Base-by-base conservation (phyloP, 53 echinoderm and acorn worm species). In the Paracentrotus lividus region DNA sequence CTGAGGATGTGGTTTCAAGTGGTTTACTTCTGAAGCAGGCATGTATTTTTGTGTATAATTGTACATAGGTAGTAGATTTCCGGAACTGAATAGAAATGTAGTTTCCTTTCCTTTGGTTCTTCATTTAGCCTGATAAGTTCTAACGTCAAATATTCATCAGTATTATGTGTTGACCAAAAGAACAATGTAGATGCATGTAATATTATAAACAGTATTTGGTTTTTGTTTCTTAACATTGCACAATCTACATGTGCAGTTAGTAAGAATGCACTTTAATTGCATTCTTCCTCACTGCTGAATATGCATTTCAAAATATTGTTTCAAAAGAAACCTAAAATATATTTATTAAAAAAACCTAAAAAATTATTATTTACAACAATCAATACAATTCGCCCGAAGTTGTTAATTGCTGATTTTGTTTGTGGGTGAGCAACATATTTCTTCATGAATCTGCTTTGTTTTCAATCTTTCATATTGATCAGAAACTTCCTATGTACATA, bases 401-500 rank as follows among this genome's bases (percentile, higher is more conserved):
- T 81, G n/a, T 81, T 21, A n/a, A n/a, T 47, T 81, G 33, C 81
- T 45, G 44, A 24, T 81, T 2, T 24, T 45, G 81, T 81, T 13
- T 81, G 47, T 81, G 9, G 44, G 42, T 5, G 44, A 81, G 24
- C 8, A 72, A 36, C 40, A 6, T 0, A 40, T 18, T 72, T 72
- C 72, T 72, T 38, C 40, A 16, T 72, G 72, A 72, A 72, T 72
- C 72, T 18, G 72, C 40, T 10, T 47, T 81, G 81, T 81, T 81
- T 81, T 45, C 53, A 34, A 57, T 87, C 55, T 87, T 87, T 32
- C 44, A 4, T 8, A 57, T n/a, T 87, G 87, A 87, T 87, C 56
- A 20, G 56, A 57, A 55, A 87, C 87, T 87, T 87, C 87, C 87
- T 87, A 57, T n/a, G n/a, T n/a, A n/a, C n/a, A n/a, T n/a, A n/a